Percentiles rank a stretch among this genome's conserved stretches.
phyloP scores from a whole-genome alignment of 2,113 vertebrate species.

The Myiopsitta monachus region DNA sequence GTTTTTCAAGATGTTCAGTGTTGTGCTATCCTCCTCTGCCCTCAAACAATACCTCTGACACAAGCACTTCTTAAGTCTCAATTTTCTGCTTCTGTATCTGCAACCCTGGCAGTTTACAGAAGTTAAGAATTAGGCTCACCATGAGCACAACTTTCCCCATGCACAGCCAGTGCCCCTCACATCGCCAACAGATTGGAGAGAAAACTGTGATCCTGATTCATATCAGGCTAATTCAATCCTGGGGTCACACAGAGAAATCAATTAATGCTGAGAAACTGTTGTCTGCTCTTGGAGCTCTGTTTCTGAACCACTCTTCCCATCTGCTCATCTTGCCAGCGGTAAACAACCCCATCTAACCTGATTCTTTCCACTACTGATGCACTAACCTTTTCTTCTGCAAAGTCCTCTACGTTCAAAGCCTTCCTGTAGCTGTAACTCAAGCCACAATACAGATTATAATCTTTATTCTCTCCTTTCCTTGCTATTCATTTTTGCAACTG shows the following conservation, averaged over 20 bases:
- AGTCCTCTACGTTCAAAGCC: not conserved
- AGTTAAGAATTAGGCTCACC: not conserved
- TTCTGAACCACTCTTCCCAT: not conserved
- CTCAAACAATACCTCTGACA: not conserved
- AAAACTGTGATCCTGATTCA: not conserved
- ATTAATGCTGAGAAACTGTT: not conserved
- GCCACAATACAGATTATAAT: not conserved
- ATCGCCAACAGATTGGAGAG: not conserved
- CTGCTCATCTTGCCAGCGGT: not conserved
- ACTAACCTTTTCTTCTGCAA: conserved; percentile 7
- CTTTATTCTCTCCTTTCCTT: not conserved
- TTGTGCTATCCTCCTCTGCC: not conserved
- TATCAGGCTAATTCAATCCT: not conserved
- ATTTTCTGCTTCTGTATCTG: not conserved
- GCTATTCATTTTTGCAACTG: not conserved
- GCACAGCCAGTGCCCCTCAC: not conserved
- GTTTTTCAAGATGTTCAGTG: not conserved
- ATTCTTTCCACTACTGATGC: not conserved
- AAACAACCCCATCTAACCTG: not conserved
- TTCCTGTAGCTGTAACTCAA: not conserved
- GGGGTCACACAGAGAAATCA: not conserved
- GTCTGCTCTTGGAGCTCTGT: not conserved
- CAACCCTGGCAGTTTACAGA: not conserved
- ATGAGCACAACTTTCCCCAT: not conserved
- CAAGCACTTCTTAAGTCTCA: not conserved